Evolutionary conservation across 2,888 invertebrate species (phyloP).

Genomic region (Tachina fera): DNA sequence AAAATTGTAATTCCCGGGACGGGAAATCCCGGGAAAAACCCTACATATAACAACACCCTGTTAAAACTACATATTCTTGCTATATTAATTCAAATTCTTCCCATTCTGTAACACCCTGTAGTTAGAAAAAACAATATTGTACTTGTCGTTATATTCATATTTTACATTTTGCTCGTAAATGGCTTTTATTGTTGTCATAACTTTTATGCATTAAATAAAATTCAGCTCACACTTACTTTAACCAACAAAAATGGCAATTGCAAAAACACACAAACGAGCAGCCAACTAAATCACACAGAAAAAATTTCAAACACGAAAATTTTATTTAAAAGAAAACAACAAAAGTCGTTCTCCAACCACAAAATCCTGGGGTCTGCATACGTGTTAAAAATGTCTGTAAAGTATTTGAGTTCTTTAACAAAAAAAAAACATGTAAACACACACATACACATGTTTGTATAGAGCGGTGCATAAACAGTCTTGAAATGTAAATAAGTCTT

Average conservation of each 20-base stretch:
- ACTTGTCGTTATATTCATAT: constrained; percentile 40
- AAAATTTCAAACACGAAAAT: constrained; percentile 30
- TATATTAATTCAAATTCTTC: too few relatives aligned
- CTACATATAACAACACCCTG: too few relatives aligned
- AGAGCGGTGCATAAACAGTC: too few relatives aligned
- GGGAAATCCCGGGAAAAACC: too few relatives aligned
- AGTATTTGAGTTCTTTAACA: constrained; percentile 5
- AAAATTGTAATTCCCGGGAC: too few relatives aligned
- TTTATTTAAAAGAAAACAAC: neutral
- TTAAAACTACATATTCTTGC: too few relatives aligned
- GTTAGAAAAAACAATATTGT: neutral
- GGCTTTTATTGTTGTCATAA: constrained; percentile 55
- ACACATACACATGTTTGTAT: neutral
- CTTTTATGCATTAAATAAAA: constrained; percentile 62
- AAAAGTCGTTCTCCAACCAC: constrained; percentile 19
- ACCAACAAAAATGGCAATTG: constrained; percentile 21
- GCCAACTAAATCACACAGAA: constrained; percentile 21
- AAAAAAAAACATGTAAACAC: neutral
- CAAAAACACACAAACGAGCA: constrained; percentile 16
- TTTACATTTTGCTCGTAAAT: constrained; percentile 44
- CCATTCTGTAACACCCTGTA: too few relatives aligned
- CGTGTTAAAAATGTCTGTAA: constrained; percentile 43
- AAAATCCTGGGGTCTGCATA: constrained; percentile 27
- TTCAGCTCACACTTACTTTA: constrained; percentile 53
- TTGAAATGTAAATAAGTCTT: too few relatives aligned